Base-by-base conservation (phyloP, 2,888 invertebrate species). In the Rhagium mordax region DNA sequence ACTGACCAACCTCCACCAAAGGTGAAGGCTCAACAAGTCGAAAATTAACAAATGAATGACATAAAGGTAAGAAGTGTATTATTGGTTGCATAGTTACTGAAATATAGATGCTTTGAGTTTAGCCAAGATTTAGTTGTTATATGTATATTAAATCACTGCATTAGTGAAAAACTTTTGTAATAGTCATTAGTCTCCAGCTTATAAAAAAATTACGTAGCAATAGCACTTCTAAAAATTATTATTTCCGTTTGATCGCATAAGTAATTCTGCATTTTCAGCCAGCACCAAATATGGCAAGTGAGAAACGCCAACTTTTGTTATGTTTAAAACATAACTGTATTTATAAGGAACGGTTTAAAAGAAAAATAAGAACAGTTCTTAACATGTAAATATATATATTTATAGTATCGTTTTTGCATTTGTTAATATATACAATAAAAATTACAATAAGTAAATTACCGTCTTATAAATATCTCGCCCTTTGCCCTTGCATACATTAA, bases 1-100 rank as follows among this genome's bases (percentile, higher is more conserved):
- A 82, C 82, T 6, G 80, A 79, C 27, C 75, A 78, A 49, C 79
- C 79, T 1, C 75, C 72, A 5, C 74, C 75, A 7, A 77, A 69
- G 55, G 51, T 57, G 4, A 76, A 80, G 74, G 61, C 20, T n/a
- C 61, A 77, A 51, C 27, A 61, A 57, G 68, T 49, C 71, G 53
- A 65, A 7, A 41, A 29, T 65, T 64, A 15, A 49, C 1, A 5
- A 2, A 33, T 33, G 33, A 13, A 33, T 41, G 41, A 13, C 41
- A 41, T 13, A 13, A 13, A 41, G 41, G 41, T 33, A 33, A 33
- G 2, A 33, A 3, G 3, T 33, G 8, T 33, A 3, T 33, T 33
- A 33, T n/a, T n/a, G n/a, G n/a, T n/a, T n/a, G n/a, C n/a, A 10
- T 33, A 0, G 2, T 33, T 33, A 33, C 13, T 1, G 1, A 2